These are phyloP conservation scores for Orbicella faveolata DNA, from an alignment of 64 coral and sea anemone species.

Conservation along the genomic window DNA sequence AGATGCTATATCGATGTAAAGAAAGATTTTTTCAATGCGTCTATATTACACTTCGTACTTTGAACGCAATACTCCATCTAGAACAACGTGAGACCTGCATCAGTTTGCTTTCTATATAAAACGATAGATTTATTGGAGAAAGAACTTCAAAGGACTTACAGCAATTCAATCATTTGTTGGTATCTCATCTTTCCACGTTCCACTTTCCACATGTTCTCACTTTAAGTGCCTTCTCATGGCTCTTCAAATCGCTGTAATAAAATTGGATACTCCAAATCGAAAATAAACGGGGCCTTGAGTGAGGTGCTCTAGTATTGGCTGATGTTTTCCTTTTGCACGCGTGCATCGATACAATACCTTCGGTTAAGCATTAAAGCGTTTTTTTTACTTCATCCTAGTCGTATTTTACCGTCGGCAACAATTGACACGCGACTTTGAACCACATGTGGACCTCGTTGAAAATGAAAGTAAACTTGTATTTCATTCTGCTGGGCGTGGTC, in stretches of 20 bases:
- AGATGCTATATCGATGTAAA: conserved; percentile 7
- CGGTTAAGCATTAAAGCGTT: neutral
- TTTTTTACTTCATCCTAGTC: neutral
- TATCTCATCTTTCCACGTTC: neutral
- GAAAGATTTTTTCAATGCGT: conserved; percentile 32
- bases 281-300: conserved; percentile 27
- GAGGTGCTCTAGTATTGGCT: conserved; percentile 21
- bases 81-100: neutral
- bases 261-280: conserved; percentile 19
- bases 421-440: neutral
- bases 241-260: neutral
- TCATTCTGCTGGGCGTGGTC: neutral
- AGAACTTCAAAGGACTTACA: neutral
- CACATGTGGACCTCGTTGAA: neutral
- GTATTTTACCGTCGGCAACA: conserved; percentile 11
- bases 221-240: conserved; percentile 24
- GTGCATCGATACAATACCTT: neutral
- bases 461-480: neutral
- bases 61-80: conserved; percentile 5
- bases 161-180: neutral
- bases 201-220: neutral
- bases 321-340: conserved; percentile 1
- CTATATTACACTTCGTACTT: conserved; percentile 8
- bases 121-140: neutral
- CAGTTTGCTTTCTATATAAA: neutral